Evolutionary conservation across 2,888 invertebrate genomes (phyloP), one percentile per base, ranked within the genome.

Genomic region (Stenolophus ochropezus): DNA sequence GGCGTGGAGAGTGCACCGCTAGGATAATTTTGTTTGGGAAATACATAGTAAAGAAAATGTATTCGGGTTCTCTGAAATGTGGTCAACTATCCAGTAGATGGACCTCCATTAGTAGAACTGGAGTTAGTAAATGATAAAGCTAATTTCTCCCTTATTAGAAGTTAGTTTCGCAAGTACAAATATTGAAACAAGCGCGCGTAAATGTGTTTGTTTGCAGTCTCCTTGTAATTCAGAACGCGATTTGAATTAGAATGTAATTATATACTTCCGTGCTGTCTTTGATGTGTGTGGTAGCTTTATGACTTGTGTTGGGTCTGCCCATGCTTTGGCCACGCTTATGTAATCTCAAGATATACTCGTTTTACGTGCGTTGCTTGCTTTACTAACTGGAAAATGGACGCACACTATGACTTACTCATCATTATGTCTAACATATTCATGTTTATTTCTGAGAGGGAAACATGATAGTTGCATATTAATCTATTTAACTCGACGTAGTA

Each of bases 201-300:
- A 14, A 14, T 56, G 53, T 53, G 56, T 11, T 56, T 20, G 21
- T 20, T 23, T 4, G 0, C 20, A 56, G 25, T 65, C 27, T 65
- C 61, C 61, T 65, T 27, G 61, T 27, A 27, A 65, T 27, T 65
- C 61, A 65, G 3, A 65, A 65, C 61, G 61, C 61, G 27, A 27
- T 65, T 65, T 65, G 61, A 65, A 65, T 27, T 65, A 65, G 27
- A 65, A 27, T 65, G 27, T 27, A 65, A 65, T 65, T 27, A 65
- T 18, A 65, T 27, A 65, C 27, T 65, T 65, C 61, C 61, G 25
- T 27, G 16, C 25, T 56, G 56, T 56, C 21, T 56, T 65, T 25
- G 61, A 65, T 65, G 27, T 65, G 61, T 65, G 61, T 65, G 25
- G 61, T 25, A 27, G 27, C 8, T 65, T 65, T 65, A 56, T 56